Conservation (phyloP, 2,113 vertebrate genomes). For the Zootoca vivipara region DNA sequence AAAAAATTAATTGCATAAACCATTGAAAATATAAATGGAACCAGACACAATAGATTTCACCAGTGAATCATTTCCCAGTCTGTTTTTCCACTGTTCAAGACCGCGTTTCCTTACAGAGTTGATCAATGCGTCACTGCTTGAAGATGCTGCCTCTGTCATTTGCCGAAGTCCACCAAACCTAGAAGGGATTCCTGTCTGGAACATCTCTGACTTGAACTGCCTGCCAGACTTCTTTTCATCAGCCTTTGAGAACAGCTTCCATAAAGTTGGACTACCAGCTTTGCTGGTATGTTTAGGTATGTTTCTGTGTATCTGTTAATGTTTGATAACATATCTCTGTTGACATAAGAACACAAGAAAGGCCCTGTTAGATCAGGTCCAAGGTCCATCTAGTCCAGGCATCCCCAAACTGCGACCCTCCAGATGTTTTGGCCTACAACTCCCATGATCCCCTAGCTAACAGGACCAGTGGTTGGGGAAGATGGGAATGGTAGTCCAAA, state of each 20-base stretch:
- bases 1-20: no score
- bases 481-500: no score
- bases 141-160: conserved; percentile 42
- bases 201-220: conserved; percentile 55
- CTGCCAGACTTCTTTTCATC: background rate
- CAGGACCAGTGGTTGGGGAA: no score
- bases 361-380: no score
- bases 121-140: conserved; percentile 60
- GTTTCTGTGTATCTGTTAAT: background rate
- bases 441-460: no score
- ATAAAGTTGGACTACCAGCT: conserved; percentile 15
- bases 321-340: background rate
- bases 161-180: conserved; percentile 65
- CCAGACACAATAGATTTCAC: no score
- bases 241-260: background rate
- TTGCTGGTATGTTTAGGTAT: conserved; percentile 54
- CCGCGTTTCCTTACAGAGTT: conserved; percentile 56
- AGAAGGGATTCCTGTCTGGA: conserved; percentile 66
- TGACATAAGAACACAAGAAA: no score
- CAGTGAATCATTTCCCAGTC: background rate
- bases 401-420: no score
- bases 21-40: no score
- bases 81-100: background rate
- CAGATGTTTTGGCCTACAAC: no score
- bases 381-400: no score